phyloP scores from a whole-genome alignment of 2,888 invertebrate genomes.

The Acronicta aceris region DNA sequence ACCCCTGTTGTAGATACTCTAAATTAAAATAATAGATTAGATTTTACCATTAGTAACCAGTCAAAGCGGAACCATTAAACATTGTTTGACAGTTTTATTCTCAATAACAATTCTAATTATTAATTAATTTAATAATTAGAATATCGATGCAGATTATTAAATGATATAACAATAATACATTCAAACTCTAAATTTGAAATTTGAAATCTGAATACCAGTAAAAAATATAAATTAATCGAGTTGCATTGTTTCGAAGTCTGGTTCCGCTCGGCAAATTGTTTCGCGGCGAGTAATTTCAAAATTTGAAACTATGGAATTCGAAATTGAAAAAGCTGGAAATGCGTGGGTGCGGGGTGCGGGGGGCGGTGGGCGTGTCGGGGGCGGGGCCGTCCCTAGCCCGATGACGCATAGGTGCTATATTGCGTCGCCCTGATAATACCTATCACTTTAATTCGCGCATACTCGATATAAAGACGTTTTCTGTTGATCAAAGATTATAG shows the following conservation, averaged over 20 bases:
- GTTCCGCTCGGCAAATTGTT: slow-evolving; percentile 70
- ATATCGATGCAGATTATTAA: too few species aligned
- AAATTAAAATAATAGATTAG: too few species aligned
- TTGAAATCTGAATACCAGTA: slow-evolving; percentile 29
- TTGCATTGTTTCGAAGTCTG: slow-evolving; percentile 66
- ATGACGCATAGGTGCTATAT: slow-evolving; percentile 64
- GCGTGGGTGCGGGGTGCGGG: slow-evolving; percentile 61
- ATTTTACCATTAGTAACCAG: too few species aligned
- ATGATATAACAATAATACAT: too few species aligned
- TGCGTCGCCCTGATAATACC: slow-evolving; percentile 40
- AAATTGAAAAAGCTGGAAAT: slow-evolving; percentile 73
- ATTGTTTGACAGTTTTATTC: too few species aligned
- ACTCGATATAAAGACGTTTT: not conserved
- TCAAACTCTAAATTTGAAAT: too few species aligned
- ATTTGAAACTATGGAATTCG: slow-evolving; percentile 73
- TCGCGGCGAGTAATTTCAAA: slow-evolving; percentile 75
- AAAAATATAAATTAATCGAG: slow-evolving; percentile 54
- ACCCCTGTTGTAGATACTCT: too few species aligned
- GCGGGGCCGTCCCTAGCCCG: slow-evolving; percentile 68
- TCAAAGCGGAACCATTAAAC: too few species aligned
- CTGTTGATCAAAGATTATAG: not conserved
- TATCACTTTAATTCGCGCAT: slow-evolving; percentile 28
- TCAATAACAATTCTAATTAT: too few species aligned
- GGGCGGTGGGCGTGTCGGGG: slow-evolving; percentile 74
- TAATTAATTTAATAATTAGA: too few species aligned